These are phyloP conservation scores for Aphelenchoides fujianensis DNA, from an alignment of 1,140 invertebrate species.

Conservation along the genomic window DNA sequence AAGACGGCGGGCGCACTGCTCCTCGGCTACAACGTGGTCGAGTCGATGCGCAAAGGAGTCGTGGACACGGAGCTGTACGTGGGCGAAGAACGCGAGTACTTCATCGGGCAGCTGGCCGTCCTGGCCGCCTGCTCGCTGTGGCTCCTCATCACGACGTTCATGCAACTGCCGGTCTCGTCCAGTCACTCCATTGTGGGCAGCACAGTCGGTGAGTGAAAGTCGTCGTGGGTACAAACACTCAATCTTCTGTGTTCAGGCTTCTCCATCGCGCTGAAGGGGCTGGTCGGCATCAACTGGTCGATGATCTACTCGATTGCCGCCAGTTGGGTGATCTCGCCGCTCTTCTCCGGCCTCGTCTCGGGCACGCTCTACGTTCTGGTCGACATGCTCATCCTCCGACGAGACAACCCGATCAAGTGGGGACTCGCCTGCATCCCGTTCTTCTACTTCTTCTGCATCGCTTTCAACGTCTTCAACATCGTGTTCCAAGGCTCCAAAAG, in stretches of 20 bases:
- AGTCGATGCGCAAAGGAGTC: conserved; percentile 36
- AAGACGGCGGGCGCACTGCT: conserved; percentile 70
- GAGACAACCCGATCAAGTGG: conserved; percentile 74
- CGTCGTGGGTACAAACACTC: too few species aligned
- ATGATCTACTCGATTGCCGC: conserved; percentile 57
- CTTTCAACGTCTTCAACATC: conserved; percentile 86
- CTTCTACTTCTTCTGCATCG: conserved; percentile 81
- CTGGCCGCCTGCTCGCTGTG: conserved; percentile 76
- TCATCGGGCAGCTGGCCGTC: conserved; percentile 48
- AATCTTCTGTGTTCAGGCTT: too few species aligned
- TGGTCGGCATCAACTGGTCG: conserved; percentile 77
- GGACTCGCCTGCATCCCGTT: conserved; percentile 79
- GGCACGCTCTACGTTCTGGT: conserved; percentile 38
- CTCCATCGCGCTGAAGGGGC: conserved; percentile 82
- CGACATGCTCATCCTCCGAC: conserved; percentile 39
- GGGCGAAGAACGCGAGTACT: conserved; percentile 35
- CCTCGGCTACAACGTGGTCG: conserved; percentile 63
- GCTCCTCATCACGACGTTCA: conserved; percentile 84
- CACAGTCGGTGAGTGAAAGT: too few species aligned
- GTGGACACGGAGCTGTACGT: conserved; percentile 32
- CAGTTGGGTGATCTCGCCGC: conserved; percentile 44
- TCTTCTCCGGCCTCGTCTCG: conserved; percentile 42
- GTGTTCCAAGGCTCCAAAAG: conserved; percentile 84
- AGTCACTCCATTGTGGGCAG: conserved; percentile 87
- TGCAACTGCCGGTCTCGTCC: conserved; percentile 77